phyloP scores from a whole-genome alignment of 2,888 invertebrate genomes.

The Pachliopta kotzebuea region DNA sequence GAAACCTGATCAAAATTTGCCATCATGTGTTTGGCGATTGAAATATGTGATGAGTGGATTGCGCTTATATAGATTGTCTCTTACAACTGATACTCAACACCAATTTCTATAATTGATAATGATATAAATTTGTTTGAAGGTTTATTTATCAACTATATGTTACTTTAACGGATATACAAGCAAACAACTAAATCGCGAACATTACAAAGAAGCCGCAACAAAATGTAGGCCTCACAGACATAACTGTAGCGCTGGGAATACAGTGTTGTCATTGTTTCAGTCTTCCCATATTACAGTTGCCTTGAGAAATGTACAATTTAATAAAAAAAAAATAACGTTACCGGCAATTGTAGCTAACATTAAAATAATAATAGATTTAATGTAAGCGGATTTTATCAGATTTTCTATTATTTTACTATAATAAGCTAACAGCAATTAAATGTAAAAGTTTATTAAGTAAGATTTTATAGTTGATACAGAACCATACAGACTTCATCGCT shows the following conservation, averaged over 20 bases:
- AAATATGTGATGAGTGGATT: no score
- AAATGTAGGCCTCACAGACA: conserved; percentile 16
- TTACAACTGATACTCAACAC: no score
- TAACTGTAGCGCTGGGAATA: conserved; percentile 18
- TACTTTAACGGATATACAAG: conserved; percentile 1
- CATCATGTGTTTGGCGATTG: no score
- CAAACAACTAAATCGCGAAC: conserved; percentile 10
- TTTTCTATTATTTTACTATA: background rate
- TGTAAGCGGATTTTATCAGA: background rate
- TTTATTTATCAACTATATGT: background rate
- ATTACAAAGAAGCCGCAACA: conserved; percentile 5
- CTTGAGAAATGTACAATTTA: conserved; percentile 20
- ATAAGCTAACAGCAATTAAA: no score
- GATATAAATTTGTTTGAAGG: no score
- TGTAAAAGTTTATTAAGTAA: no score
- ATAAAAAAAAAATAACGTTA: conserved; percentile 11
- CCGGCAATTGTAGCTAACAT: conserved; percentile 5
- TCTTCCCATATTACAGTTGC: conserved; percentile 23
- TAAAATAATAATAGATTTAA: conserved; percentile 21
- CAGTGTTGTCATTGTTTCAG: conserved; percentile 21
- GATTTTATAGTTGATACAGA: no score
- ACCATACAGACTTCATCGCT: no score
- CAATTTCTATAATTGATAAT: no score
- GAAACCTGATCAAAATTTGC: no score
- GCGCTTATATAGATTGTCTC: no score